A percentile compares a stretch with the other conserved stretches of the same genome.
phyloP scores from a whole-genome alignment of 2,113 vertebrate species.

The Caloenas nicobarica region DNA sequence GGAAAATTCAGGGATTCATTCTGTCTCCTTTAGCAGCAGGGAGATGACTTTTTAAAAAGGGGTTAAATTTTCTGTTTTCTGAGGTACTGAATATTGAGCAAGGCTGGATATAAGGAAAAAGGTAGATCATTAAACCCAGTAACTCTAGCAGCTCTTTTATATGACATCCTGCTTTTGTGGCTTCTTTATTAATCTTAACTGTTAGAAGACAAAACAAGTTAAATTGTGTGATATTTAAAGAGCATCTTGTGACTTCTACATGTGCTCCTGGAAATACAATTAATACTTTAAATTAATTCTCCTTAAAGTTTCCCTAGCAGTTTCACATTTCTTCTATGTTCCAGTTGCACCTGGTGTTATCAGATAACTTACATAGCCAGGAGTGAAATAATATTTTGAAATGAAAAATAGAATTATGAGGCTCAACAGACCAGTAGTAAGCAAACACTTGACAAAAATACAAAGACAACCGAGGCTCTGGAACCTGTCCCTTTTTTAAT shows the following conservation, averaged over 20 bases:
- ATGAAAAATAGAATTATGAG: neutral
- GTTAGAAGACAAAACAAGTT: slow-evolving; percentile 37
- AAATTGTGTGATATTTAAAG: neutral
- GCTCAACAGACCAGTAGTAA: slow-evolving; percentile 21
- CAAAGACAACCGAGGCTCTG: neutral
- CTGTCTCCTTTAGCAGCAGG: neutral
- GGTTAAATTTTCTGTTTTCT: neutral
- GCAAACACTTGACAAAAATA: slow-evolving; percentile 38
- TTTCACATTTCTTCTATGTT: neutral
- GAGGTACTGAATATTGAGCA: neutral
- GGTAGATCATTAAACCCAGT: neutral
- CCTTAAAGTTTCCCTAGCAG: neutral
- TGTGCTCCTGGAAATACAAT: neutral
- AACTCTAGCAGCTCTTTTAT: slow-evolving; percentile 7
- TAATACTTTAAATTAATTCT: neutral
- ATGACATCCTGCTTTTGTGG: neutral
- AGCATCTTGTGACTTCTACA: neutral
- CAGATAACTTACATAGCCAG: neutral
- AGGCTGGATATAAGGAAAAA: neutral
- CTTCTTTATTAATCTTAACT: slow-evolving; percentile 25
- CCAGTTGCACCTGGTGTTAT: slow-evolving; percentile 10
- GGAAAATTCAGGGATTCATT: neutral
- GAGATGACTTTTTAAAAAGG: neutral
- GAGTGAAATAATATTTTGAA: slow-evolving; percentile 9
- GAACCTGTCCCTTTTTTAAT: neutral